Evolutionary conservation across 2,888 invertebrate species (phyloP).

Genomic region (Tetropium fuscum): DNA sequence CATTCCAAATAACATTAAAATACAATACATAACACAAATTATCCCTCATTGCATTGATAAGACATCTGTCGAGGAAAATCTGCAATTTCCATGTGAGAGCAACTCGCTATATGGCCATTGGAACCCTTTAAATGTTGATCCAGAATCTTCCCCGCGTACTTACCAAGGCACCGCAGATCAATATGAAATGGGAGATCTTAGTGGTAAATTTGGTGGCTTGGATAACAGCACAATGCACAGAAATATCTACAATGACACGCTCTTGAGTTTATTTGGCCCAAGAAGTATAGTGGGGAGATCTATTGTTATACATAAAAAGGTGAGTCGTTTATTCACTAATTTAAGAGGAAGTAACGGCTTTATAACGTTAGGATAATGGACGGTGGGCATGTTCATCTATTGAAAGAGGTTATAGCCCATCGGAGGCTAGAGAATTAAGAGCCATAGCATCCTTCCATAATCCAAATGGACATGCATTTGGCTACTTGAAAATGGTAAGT

Average conservation of each 20-base stretch:
- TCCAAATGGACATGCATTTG: slow-evolving; percentile 85
- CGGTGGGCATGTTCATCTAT: slow-evolving; percentile 90
- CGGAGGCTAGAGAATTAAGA: slow-evolving; percentile 86
- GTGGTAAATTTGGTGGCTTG: slow-evolving; percentile 86
- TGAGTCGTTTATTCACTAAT: slow-evolving; percentile 46
- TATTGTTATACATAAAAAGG: slow-evolving; percentile 83
- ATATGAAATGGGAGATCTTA: slow-evolving; percentile 88
- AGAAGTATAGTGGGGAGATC: slow-evolving; percentile 89
- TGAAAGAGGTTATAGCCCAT: slow-evolving; percentile 88
- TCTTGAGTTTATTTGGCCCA: slow-evolving; percentile 84
- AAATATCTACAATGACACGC: slow-evolving; percentile 81
- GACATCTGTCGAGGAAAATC: slow-evolving; percentile 84
- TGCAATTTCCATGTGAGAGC: slow-evolving; percentile 89
- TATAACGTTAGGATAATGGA: slow-evolving; percentile 65
- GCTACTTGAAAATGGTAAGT: slow-evolving; percentile 88
- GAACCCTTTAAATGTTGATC: slow-evolving; percentile 84
- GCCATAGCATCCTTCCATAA: slow-evolving; percentile 94
- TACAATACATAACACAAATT: no score
- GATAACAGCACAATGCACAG: slow-evolving; percentile 73
- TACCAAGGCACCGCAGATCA: slow-evolving; percentile 83
- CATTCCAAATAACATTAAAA: no score
- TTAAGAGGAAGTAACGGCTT: neutral
- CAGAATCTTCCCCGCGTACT: slow-evolving; percentile 69
- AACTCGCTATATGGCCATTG: slow-evolving; percentile 87
- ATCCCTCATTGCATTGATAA: no score